These are phyloP conservation scores for Drosophila bipectinata DNA, from an alignment of 1,140 invertebrate genomes.

Conservation along the genomic window DNA sequence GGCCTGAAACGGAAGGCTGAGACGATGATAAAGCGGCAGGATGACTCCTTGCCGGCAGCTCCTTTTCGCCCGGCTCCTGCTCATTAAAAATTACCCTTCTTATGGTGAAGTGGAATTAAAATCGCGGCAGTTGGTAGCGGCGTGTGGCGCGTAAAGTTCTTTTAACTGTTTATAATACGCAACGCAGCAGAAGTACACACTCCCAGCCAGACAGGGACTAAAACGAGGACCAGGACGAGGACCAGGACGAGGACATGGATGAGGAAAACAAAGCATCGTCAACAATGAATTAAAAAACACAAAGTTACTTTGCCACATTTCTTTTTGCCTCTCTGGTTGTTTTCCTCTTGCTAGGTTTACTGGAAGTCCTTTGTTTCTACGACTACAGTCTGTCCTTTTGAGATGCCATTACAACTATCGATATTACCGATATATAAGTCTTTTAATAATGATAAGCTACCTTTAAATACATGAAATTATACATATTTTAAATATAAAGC, in stretches of 20 bases:
- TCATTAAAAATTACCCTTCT: constrained; percentile 81
- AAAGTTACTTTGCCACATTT: constrained; percentile 51
- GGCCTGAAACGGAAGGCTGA: constrained; percentile 58
- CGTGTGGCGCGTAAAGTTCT: constrained; percentile 53
- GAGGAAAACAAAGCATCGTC: constrained; percentile 41
- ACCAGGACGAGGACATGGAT: too few relatives aligned
- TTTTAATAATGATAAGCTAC: not conserved
- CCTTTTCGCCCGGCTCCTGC: constrained; percentile 22
- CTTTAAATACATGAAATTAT: too few relatives aligned
- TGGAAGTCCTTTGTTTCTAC: constrained; percentile 12
- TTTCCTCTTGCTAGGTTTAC: constrained; percentile 1
- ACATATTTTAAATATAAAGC: too few relatives aligned
- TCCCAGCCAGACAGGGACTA: constrained; percentile 13
- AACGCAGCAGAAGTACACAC: constrained; percentile 62
- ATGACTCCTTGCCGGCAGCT: constrained; percentile 46
- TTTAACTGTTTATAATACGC: constrained; percentile 80
- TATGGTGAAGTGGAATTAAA: constrained; percentile 74
- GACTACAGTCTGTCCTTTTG: constrained; percentile 23
- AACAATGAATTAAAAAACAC: constrained; percentile 62
- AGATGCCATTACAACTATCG: too few relatives aligned
- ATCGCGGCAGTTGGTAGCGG: constrained; percentile 56
- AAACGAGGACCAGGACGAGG: too few relatives aligned
- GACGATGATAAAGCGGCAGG: constrained; percentile 51
- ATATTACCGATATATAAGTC: constrained; percentile 15
- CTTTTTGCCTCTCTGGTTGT: not conserved